Percentiles rank a stretch among this genome's conserved stretches.
Evolutionary conservation across 37 sponge, comb jelly and placozoan genomes (phyloP).

Genomic region (Crambe crambe): DNA sequence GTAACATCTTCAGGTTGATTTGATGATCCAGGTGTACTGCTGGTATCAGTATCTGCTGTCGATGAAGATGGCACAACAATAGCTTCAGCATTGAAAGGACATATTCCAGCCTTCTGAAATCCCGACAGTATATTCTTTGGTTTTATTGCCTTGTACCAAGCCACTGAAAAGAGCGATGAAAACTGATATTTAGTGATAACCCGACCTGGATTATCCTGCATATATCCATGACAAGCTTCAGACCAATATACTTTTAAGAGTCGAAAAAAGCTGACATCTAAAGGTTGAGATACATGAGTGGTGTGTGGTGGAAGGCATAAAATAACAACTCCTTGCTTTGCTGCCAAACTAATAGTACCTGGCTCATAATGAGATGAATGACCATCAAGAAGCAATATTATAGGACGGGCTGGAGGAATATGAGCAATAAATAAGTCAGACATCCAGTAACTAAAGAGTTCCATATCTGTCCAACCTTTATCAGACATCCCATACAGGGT

Average conservation of each 20-base stretch:
- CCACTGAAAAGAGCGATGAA: slow-evolving; percentile 26
- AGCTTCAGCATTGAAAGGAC: slow-evolving; percentile 23
- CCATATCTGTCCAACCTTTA: slow-evolving; percentile 36
- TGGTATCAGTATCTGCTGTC: not conserved
- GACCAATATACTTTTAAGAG: slow-evolving; percentile 36
- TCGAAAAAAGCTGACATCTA: slow-evolving; percentile 29
- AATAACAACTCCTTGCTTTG: slow-evolving; percentile 34
- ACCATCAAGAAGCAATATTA: slow-evolving; percentile 60
- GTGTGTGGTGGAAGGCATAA: slow-evolving; percentile 65
- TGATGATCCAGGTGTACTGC: not conserved
- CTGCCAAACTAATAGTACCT: slow-evolving; percentile 4
- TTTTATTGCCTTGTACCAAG: slow-evolving; percentile 29
- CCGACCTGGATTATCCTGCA: slow-evolving; percentile 13
- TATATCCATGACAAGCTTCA: slow-evolving; percentile 14
- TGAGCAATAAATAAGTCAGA: slow-evolving; percentile 36
- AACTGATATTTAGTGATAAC: slow-evolving; percentile 28
- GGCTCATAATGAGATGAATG: slow-evolving; percentile 63
- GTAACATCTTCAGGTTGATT: not conserved
- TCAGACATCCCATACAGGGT: slow-evolving; percentile 1
- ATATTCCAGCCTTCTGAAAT: slow-evolving; percentile 23
- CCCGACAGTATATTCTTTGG: slow-evolving; percentile 33
- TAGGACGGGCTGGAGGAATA: slow-evolving; percentile 41
- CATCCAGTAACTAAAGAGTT: slow-evolving; percentile 53
- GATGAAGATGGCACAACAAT: slow-evolving; percentile 4
- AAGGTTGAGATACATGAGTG: slow-evolving; percentile 38